phyloP scores from a whole-genome alignment of 2,797 vertebrate species.

The Ambastaia sidthimunki region DNA sequence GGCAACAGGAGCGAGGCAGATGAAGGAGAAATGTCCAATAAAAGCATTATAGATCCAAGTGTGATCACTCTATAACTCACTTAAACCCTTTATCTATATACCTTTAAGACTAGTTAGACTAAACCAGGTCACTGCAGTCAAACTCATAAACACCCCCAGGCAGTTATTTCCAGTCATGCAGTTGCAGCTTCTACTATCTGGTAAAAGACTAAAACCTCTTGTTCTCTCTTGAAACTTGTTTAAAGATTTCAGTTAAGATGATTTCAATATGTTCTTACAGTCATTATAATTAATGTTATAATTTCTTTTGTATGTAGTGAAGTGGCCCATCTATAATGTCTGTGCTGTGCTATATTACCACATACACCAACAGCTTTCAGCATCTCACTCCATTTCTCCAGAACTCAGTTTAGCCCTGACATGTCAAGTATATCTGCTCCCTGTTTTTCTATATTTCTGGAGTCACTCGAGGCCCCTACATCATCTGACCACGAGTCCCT shows the following conservation, averaged over 20 bases:
- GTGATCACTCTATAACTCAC: background rate
- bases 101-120: background rate
- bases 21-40: background rate
- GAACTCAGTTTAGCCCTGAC: background rate
- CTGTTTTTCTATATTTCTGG: background rate
- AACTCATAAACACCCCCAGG: background rate
- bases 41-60: background rate
- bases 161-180: background rate
- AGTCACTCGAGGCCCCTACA: background rate
- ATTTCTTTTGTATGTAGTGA: background rate
- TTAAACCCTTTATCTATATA: background rate
- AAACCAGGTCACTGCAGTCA: background rate
- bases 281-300: background rate
- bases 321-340: too few relatives aligned
- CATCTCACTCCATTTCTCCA: constrained; percentile 3
- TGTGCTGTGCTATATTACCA: background rate
- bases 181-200: background rate
- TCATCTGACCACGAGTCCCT: constrained; percentile 14
- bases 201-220: background rate
- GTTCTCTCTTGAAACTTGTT: too few relatives aligned
- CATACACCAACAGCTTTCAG: background rate
- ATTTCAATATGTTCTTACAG: background rate
- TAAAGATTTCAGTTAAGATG: background rate
- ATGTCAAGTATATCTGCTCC: background rate
- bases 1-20: background rate